Conservation (phyloP, 2,797 vertebrate species). For the Spheniscus humboldti region DNA sequence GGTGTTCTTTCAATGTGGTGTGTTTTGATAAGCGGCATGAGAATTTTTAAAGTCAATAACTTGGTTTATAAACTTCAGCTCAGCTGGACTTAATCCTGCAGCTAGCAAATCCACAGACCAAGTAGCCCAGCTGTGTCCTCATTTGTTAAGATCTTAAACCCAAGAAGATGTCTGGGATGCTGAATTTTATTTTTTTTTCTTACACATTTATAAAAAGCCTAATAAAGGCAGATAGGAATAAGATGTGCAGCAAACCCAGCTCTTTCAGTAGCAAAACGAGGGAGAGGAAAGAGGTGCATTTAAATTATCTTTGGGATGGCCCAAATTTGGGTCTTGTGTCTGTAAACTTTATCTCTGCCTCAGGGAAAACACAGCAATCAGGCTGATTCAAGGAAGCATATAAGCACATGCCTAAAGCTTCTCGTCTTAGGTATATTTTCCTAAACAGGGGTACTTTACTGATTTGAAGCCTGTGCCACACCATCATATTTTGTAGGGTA, state of each 20-base stretch:
- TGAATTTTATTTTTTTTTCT: neutral
- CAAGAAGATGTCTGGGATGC: conserved; percentile 22
- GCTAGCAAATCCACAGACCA: conserved; percentile 60
- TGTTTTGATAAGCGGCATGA: conserved; percentile 62
- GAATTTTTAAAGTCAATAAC: conserved; percentile 67
- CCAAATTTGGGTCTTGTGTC: conserved; percentile 19
- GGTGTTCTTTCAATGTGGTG: conserved; percentile 54
- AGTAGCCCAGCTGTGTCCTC: conserved; percentile 63
- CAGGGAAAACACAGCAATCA: conserved; percentile 26
- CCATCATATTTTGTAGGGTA: neutral
- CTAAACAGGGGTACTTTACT: conserved; percentile 16
- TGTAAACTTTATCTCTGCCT: conserved; percentile 41
- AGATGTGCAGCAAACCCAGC: neutral
- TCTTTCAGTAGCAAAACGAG: neutral
- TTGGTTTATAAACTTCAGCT: conserved; percentile 65
- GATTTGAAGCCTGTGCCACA: neutral
- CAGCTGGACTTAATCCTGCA: conserved; percentile 62
- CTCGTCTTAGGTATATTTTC: conserved; percentile 37
- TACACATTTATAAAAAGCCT: conserved; percentile 24
- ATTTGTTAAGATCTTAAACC: conserved; percentile 69
- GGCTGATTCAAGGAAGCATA: conserved; percentile 12
- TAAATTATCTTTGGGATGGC: conserved; percentile 20
- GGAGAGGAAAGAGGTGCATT: neutral
- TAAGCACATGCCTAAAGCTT: conserved; percentile 27
- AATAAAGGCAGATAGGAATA: conserved; percentile 38